A percentile compares a stretch with the other conserved stretches of the same genome.
Evolutionary conservation across 2,797 vertebrate genomes (phyloP).

Genomic region (Cichlasoma orientale): DNA sequence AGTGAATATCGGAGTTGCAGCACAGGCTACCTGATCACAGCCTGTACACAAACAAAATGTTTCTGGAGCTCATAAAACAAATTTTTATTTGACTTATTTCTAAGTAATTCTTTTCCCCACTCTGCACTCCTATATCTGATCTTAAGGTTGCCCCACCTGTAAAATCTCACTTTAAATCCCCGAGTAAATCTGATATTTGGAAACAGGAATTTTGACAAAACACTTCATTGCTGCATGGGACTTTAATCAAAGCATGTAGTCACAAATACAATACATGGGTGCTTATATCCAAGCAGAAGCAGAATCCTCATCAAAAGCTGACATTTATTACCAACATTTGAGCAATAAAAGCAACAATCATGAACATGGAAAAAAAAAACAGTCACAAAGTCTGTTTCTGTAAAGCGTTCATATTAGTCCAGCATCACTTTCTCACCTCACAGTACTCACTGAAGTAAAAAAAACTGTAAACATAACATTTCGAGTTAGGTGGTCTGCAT

Average conservation of each 20-base stretch:
- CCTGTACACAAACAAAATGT: neutral
- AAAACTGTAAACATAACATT: conserved; percentile 40
- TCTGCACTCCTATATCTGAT: neutral
- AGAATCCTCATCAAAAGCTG: neutral
- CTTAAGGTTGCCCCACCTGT: neutral
- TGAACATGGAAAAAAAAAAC: neutral
- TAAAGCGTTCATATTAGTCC: neutral
- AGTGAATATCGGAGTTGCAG: neutral
- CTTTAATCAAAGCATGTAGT: neutral
- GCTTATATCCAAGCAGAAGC: neutral
- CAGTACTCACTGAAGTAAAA: conserved; percentile 28
- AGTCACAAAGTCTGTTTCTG: neutral
- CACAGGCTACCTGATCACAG: neutral
- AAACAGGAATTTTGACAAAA: neutral
- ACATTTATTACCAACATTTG: neutral
- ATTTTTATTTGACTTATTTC: too few species aligned
- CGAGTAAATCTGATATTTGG: neutral
- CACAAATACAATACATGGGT: neutral
- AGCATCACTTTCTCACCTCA: conserved; percentile 1
- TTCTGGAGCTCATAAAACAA: too few species aligned
- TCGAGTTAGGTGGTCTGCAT: conserved; percentile 6
- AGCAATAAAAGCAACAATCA: neutral
- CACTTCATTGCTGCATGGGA: neutral
- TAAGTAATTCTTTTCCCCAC: too few species aligned
- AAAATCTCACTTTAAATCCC: neutral